These are phyloP conservation scores for Propithecus deckenii DNA, from an alignment of 2,797 vertebrate genomes.

Conservation along the genomic window DNA sequence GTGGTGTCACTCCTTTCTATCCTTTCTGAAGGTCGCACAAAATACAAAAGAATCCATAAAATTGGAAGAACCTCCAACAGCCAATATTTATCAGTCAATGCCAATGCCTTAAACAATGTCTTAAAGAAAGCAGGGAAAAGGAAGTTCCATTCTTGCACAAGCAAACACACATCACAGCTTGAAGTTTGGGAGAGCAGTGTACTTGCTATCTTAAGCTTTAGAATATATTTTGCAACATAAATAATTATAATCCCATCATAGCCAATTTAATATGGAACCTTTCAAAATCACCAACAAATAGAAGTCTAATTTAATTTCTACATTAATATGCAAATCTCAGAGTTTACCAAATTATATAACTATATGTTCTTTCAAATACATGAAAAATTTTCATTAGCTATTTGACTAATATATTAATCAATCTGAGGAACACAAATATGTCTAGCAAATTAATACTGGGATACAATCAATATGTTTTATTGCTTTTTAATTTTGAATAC, in stretches of 20 bases:
- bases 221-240: background rate
- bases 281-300: background rate
- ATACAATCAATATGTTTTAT: background rate
- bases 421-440: background rate
- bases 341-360: background rate
- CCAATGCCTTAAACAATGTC: background rate
- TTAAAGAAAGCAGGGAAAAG: background rate
- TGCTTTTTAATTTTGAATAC: conserved; percentile 4
- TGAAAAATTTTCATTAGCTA: background rate
- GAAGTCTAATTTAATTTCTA: background rate
- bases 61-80: background rate
- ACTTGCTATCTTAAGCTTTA: background rate
- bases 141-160: background rate
- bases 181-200: background rate
- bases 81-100: background rate
- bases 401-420: background rate
- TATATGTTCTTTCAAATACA: background rate
- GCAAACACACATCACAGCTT: background rate
- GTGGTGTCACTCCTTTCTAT: background rate
- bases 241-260: background rate
- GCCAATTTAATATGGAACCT: background rate
- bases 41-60: background rate
- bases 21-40: background rate
- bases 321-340: background rate
- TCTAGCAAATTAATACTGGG: background rate